A percentile compares a stretch with the other conserved stretches of the same genome.
Conservation (phyloP, 2,888 invertebrate species). For the Temnothorax unifasciatus region DNA sequence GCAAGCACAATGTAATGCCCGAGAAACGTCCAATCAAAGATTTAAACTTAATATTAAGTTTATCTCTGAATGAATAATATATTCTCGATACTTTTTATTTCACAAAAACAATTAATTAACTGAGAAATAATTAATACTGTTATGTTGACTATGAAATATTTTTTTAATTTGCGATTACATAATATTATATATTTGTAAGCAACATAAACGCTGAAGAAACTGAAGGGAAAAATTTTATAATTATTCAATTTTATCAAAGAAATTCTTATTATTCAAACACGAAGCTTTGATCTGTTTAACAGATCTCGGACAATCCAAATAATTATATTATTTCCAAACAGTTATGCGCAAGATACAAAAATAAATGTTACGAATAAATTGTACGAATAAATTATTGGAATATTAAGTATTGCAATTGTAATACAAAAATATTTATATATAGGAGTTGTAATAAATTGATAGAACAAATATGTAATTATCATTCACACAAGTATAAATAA, state of each 20-base stretch:
- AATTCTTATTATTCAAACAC: background rate
- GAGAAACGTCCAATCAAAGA: conserved; percentile 19
- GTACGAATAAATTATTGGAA: no score
- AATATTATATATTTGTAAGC: background rate
- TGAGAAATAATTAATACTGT: background rate
- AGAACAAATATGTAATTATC: background rate
- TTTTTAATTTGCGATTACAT: background rate
- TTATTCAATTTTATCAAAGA: conserved; percentile 1
- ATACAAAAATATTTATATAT: background rate
- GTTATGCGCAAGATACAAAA: background rate
- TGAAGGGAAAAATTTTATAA: background rate
- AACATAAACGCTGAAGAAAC: background rate
- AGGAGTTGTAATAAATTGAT: background rate
- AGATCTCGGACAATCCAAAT: background rate
- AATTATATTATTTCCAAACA: conserved; percentile 1
- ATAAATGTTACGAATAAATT: background rate
- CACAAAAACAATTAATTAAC: background rate
- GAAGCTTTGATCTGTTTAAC: background rate
- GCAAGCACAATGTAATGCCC: conserved; percentile 52
- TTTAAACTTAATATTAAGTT: background rate
- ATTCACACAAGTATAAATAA: background rate
- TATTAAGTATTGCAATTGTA: background rate
- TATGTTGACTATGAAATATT: background rate
- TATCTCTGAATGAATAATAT: background rate
- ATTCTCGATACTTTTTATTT: background rate